Conservation (phyloP, 2,113 vertebrate genomes). For the Connochaetes taurinus region DNA sequence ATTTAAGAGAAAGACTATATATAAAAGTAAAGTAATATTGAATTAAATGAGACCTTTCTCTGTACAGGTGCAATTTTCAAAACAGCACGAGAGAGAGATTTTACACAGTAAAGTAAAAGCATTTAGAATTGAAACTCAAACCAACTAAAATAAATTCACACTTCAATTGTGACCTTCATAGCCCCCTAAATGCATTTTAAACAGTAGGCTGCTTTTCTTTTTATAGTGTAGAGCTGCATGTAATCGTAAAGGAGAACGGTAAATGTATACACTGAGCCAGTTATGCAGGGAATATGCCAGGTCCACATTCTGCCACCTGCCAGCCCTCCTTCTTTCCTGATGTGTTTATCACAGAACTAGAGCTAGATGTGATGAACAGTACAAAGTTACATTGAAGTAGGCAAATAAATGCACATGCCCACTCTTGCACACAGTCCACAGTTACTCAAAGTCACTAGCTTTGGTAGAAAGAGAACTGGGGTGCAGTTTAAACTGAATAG, state of each 20-base stretch:
- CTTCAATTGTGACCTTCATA: conserved; percentile 62
- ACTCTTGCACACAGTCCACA: neutral
- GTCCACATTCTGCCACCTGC: neutral
- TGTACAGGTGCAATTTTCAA: conserved; percentile 66
- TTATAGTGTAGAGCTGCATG: conserved; percentile 44
- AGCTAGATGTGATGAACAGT: neutral
- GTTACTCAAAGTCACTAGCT: neutral
- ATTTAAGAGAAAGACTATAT: conserved; percentile 57
- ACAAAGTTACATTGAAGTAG: neutral
- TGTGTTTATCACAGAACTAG: neutral
- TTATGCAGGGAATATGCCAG: neutral
- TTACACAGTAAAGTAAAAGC: conserved; percentile 65
- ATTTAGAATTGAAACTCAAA: conserved; percentile 65
- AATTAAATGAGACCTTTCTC: conserved; percentile 70
- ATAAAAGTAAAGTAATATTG: conserved; percentile 66
- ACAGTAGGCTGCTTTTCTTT: conserved; percentile 66
- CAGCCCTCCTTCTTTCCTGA: neutral
- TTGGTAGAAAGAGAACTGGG: neutral
- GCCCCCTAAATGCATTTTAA: conserved; percentile 67
- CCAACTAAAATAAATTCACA: conserved; percentile 67
- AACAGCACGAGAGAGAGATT: conserved; percentile 63
- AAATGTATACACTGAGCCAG: conserved; percentile 40
- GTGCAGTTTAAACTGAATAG: neutral
- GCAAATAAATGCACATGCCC: neutral
- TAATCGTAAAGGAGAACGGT: conserved; percentile 19